Percentiles rank a stretch among this genome's conserved stretches.
Conservation (phyloP, 2,113 vertebrate species). For the Merops nubicus region DNA sequence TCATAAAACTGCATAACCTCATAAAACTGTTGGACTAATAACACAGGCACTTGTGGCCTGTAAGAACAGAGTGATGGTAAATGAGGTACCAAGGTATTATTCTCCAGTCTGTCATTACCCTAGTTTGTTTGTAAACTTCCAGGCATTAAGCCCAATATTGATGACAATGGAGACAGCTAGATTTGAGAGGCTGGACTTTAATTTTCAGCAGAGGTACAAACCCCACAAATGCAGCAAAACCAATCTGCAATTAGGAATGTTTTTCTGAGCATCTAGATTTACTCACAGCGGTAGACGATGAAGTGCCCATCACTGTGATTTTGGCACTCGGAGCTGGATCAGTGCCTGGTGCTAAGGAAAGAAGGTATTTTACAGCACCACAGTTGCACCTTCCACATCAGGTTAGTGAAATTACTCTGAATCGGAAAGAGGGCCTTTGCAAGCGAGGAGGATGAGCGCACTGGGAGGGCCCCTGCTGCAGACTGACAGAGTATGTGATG, state of each 20-base stretch:
- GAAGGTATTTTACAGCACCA: neutral
- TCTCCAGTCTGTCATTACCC: neutral
- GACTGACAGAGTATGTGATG: too few species aligned
- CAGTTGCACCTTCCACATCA: neutral
- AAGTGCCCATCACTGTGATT: neutral
- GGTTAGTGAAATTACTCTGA: neutral
- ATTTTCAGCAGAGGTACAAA: neutral
- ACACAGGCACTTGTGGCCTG: neutral
- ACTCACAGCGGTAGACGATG: neutral
- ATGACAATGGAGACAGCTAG: neutral
- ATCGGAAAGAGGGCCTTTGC: neutral
- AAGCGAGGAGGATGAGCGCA: neutral
- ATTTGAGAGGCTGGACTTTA: neutral
- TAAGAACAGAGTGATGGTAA: neutral
- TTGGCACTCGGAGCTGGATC: neutral
- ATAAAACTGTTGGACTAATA: neutral
- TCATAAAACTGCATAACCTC: neutral
- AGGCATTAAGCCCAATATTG: neutral
- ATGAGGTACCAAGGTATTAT: neutral
- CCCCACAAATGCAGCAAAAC: neutral
- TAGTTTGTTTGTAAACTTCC: neutral
- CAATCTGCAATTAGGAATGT: neutral
- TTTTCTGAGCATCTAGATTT: slow-evolving; percentile 2
- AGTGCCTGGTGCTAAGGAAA: neutral
- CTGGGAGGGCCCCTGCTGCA: neutral